Conservation (phyloP, 2,113 vertebrate genomes). For the Polypterus senegalus region DNA sequence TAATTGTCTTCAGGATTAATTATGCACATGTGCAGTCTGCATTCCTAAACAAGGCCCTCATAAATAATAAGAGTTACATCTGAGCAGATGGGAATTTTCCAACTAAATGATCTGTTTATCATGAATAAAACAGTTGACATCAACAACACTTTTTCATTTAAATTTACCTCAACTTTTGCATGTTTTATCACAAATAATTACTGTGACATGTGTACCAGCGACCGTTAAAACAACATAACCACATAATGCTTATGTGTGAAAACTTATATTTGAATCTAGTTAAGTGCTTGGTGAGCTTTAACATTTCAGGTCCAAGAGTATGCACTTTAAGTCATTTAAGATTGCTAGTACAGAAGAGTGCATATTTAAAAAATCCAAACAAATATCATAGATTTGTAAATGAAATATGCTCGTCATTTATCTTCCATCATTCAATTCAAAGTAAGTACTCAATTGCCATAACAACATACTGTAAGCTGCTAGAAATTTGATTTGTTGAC, state of each 20-base stretch:
- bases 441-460: too few species aligned
- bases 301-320: too few species aligned
- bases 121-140: slow-evolving; percentile 58
- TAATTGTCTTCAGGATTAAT: slow-evolving; percentile 97
- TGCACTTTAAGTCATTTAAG: too few species aligned
- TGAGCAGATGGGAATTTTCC: slow-evolving; percentile 72
- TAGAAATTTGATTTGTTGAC: too few species aligned
- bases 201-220: slow-evolving; percentile 33
- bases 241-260: background rate
- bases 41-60: slow-evolving; percentile 83
- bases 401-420: too few species aligned
- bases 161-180: slow-evolving; percentile 42
- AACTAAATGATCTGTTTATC: slow-evolving; percentile 60
- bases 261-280: too few species aligned
- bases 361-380: too few species aligned
- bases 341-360: too few species aligned
- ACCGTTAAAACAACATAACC: background rate
- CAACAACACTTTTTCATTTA: slow-evolving; percentile 39
- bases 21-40: slow-evolving; percentile 80
- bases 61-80: slow-evolving; percentile 91
- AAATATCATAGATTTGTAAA: too few species aligned
- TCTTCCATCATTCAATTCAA: too few species aligned
- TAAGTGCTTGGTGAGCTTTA: too few species aligned
- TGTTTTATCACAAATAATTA: slow-evolving; percentile 55
- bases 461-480: too few species aligned